Evolutionary conservation across 2,888 invertebrate genomes (phyloP), one percentile per base, ranked within the genome.

Genomic region (Microctonus aethiopoides): DNA sequence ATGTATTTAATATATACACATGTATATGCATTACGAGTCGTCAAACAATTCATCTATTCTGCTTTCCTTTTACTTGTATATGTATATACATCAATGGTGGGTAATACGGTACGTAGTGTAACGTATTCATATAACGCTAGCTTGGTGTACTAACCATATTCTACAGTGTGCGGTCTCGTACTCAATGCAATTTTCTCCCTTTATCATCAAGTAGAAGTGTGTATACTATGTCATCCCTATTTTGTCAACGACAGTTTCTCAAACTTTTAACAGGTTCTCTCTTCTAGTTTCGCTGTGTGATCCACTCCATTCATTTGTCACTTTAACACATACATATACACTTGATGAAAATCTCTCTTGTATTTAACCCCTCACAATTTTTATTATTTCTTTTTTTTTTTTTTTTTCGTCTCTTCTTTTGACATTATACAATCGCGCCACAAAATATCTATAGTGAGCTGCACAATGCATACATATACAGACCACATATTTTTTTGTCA

Each of bases 41-140:
- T 80, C 81, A 80, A 83, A 82, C 83, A 82, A 83, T 83, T 84
- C 83, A 80, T 84, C 82, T 82, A 83, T 84, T 83, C 82, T 83
- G 81, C 81, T 82, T 81, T 76, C 75, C 76, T 56, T n/a, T n/a
- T 56, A 56, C 80, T 10, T 39, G 51, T 41, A 26, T 46, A 36
- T 60, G 41, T 34, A 51, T 46, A 65, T n/a, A n/a, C n/a, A n/a
- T n/a, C n/a, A n/a, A n/a, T n/a, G n/a, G n/a, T n/a, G n/a, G n/a
- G n/a, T n/a, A n/a, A n/a, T n/a, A n/a, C n/a, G n/a, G n/a, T n/a
- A n/a, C n/a, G n/a, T n/a, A n/a, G n/a, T n/a, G n/a, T n/a, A n/a
- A 70, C 69, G 7, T 7, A 29, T 29, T 29, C 7, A 29, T 29
- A 29, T 29, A 29, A 3, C 7, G n/a, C n/a, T n/a, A n/a, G n/a